Conservation (phyloP, 2,888 invertebrate genomes). For the Sisyra nigra region DNA sequence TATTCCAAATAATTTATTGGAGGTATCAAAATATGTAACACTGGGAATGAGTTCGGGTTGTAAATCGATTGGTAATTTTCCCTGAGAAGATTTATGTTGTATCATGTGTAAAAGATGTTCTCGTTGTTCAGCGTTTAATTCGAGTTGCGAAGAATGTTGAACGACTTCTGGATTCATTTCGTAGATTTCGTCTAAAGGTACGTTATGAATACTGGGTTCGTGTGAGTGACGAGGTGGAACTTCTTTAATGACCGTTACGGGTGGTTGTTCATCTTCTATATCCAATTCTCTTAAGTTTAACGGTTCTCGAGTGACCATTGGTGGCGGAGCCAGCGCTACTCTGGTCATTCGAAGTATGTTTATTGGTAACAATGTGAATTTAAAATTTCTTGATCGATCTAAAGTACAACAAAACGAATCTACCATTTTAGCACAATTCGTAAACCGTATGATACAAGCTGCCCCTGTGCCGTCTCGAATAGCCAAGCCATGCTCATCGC, state of each 20-base stretch:
- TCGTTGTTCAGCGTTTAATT: not conserved
- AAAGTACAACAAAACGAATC: not conserved
- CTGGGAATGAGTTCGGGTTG: constrained; percentile 2
- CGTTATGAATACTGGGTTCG: not conserved
- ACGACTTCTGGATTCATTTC: constrained; percentile 5
- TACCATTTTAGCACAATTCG: not conserved
- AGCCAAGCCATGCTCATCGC: constrained; percentile 18
- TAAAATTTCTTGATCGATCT: constrained; percentile 1
- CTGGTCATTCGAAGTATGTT: constrained; percentile 4
- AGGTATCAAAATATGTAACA: constrained; percentile 15
- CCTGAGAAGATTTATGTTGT: no score
- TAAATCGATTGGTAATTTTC: not conserved
- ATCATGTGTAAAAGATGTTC: not conserved
- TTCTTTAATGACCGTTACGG: not conserved
- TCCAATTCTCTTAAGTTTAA: not conserved
- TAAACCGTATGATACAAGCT: constrained; percentile 5
- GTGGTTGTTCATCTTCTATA: constrained; percentile 2
- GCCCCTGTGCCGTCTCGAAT: not conserved
- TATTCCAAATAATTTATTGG: constrained; percentile 20
- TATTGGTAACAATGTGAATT: constrained; percentile 3
- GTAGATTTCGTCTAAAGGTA: constrained; percentile 4
- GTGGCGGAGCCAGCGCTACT: not conserved
- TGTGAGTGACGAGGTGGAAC: constrained; percentile 3
- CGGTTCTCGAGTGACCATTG: not conserved
- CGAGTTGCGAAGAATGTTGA: not conserved